phyloP scores from a whole-genome alignment of 2,888 invertebrate species.

The Mythimna loreyi region DNA sequence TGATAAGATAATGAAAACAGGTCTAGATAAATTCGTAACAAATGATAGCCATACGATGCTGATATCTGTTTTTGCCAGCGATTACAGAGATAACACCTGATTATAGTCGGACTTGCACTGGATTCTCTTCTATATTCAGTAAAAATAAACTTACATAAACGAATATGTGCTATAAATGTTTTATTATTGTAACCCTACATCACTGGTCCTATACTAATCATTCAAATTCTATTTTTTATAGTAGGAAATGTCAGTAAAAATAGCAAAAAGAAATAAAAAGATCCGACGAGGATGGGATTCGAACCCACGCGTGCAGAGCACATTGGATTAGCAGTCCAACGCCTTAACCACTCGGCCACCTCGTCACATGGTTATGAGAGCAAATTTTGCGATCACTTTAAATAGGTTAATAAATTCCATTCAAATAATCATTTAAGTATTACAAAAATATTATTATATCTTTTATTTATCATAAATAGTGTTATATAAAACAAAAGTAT shows the following conservation, averaged over 20 bases:
- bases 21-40: constrained; percentile 89
- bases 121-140: constrained; percentile 38
- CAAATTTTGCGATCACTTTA: constrained; percentile 71
- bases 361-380: constrained; percentile 86
- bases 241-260: neutral
- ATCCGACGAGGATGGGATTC: constrained; percentile 95
- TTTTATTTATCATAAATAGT: neutral
- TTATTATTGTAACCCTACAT: neutral
- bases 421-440: neutral
- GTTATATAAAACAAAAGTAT: neutral
- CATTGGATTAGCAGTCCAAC: constrained; percentile 97
- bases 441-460: neutral
- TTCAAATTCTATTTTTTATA: neutral
- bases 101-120: constrained; percentile 73
- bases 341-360: constrained; percentile 97
- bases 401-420: constrained; percentile 2
- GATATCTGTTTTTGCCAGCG: constrained; percentile 83
- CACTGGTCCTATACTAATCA: neutral
- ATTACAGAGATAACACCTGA: constrained; percentile 83
- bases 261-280: constrained; percentile 61
- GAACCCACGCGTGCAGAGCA: constrained; percentile 96
- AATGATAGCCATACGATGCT: constrained; percentile 77
- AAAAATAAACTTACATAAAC: constrained; percentile 24
- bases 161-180: neutral
- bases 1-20: constrained; percentile 89